These are phyloP conservation scores for Rousettus leschenaultii DNA, from an alignment of 2,113 vertebrate species.

Conservation along the genomic window DNA sequence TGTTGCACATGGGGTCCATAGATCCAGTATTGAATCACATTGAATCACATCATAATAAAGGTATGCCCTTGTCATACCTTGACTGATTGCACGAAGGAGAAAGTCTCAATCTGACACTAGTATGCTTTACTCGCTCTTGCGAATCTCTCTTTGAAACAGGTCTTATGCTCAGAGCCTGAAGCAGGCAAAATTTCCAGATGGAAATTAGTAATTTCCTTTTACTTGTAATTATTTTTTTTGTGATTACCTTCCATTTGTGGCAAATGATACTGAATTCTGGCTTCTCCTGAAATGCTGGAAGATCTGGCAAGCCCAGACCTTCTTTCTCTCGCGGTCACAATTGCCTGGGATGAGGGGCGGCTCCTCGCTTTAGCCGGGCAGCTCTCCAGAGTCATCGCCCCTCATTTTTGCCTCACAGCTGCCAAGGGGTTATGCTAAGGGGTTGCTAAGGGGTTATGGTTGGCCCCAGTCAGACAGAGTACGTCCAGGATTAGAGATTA, in stretches of 20 bases:
- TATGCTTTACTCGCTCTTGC: neutral
- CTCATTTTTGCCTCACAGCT: neutral
- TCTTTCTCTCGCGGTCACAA: neutral
- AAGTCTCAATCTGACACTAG: too few relatives aligned
- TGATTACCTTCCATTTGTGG: neutral
- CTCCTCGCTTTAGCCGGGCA: neutral
- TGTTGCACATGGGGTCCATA: too few relatives aligned
- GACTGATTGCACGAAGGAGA: neutral
- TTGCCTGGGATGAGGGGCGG: neutral
- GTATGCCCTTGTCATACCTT: neutral
- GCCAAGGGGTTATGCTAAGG: neutral
- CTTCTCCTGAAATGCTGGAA: neutral
- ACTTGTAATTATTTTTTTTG: neutral
- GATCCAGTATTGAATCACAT: neutral
- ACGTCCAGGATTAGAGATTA: neutral
- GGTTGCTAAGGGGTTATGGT: neutral
- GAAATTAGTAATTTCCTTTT: neutral
- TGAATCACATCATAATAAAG: neutral
- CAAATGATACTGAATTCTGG: neutral
- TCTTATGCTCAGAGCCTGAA: neutral
- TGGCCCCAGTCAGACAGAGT: neutral
- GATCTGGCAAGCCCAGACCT: neutral
- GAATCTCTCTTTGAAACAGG: neutral
- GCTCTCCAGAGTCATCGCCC: neutral
- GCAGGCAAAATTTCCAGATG: neutral